Conservation (phyloP, 2,888 invertebrate genomes). For the Mythimna loreyi region DNA sequence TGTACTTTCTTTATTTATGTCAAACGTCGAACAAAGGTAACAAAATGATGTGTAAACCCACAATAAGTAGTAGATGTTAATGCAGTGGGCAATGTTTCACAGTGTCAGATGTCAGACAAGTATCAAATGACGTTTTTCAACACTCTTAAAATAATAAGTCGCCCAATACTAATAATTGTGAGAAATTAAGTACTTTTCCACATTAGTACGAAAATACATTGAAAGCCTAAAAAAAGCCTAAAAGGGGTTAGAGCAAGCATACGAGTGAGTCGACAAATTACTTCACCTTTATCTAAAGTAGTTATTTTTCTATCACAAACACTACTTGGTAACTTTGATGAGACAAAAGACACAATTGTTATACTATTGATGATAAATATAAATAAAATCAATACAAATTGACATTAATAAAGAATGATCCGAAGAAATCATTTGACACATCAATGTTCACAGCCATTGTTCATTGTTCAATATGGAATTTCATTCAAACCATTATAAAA, state of each 20-base stretch:
- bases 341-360: background rate
- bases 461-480: background rate
- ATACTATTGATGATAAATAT: background rate
- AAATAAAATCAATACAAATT: background rate
- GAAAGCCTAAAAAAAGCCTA: too few relatives aligned
- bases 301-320: background rate
- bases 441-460: background rate
- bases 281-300: background rate
- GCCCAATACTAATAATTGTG: too few relatives aligned
- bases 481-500: constrained; percentile 10
- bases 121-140: too few relatives aligned
- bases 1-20: background rate
- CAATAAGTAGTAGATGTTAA: background rate
- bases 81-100: too few relatives aligned
- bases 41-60: background rate
- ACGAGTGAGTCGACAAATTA: too few relatives aligned
- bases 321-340: background rate
- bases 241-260: too few relatives aligned
- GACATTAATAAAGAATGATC: background rate
- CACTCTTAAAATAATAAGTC: too few relatives aligned
- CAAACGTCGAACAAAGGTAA: background rate
- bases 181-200: too few relatives aligned
- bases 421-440: background rate
- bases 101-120: too few relatives aligned
- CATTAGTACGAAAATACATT: too few relatives aligned